These are phyloP conservation scores for Atta texana DNA, from an alignment of 1,140 invertebrate genomes.

Conservation along the genomic window DNA sequence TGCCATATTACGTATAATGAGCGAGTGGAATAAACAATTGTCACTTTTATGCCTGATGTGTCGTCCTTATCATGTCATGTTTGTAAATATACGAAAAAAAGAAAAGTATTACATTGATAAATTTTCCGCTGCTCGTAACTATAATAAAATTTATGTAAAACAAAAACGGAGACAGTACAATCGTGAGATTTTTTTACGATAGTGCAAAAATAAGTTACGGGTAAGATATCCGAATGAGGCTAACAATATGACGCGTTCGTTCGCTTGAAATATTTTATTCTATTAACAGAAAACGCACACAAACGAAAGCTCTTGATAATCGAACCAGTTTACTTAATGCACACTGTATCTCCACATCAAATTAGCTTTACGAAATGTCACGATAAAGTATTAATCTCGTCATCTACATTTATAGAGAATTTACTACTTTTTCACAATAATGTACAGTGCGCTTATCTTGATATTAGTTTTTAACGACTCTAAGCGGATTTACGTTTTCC, in stretches of 20 bases:
- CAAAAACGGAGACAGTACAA: background rate
- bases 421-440: background rate
- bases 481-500: background rate
- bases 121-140: background rate
- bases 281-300: background rate
- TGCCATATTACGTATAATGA: constrained; percentile 16
- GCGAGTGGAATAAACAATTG: constrained; percentile 2
- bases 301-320: constrained; percentile 7
- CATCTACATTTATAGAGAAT: constrained; percentile 7
- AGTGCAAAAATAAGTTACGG: no score
- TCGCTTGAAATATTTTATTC: background rate
- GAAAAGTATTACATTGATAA: constrained; percentile 12
- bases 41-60: background rate
- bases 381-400: constrained; percentile 19
- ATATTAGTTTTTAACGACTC: background rate
- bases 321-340: background rate
- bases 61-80: background rate
- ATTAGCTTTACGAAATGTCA: constrained; percentile 32
- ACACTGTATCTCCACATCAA: background rate
- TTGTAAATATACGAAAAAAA: background rate
- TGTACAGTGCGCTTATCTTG: constrained; percentile 7
- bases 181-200: background rate
- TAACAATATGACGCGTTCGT: no score
- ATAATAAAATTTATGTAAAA: constrained; percentile 17
- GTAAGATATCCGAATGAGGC: background rate